These are phyloP conservation scores for Puffinus mauretanicus DNA, from an alignment of 2,113 vertebrate species.

Conservation along the genomic window DNA sequence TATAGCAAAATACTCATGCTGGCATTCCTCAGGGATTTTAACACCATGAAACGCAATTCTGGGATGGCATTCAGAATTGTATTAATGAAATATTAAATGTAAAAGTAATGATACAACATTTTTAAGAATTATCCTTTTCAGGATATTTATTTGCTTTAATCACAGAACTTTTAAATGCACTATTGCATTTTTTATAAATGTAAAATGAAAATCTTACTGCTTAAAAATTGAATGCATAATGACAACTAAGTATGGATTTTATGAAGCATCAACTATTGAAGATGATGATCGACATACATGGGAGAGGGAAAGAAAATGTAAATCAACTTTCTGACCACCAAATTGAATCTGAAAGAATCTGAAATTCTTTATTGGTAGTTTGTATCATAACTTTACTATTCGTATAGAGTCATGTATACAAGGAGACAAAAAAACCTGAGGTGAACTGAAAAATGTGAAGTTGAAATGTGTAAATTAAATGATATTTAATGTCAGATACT, in stretches of 20 bases:
- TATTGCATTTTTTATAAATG: background rate
- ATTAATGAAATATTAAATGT: background rate
- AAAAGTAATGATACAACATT: background rate
- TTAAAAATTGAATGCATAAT: background rate
- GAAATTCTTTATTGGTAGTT: background rate
- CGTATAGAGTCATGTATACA: background rate
- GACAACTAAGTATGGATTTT: background rate
- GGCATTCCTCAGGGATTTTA: conserved; percentile 24
- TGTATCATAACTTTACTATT: background rate
- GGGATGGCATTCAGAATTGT: background rate
- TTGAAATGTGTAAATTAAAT: background rate
- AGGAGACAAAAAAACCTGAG: background rate
- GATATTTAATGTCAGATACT: background rate
- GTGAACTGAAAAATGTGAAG: background rate
- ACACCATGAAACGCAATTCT: background rate
- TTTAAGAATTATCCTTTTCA: conserved; percentile 1
- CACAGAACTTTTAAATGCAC: background rate
- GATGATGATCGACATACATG: background rate
- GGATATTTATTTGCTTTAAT: conserved; percentile 22
- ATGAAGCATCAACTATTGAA: background rate
- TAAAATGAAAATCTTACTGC: background rate
- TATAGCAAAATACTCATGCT: background rate
- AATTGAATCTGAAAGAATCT: background rate
- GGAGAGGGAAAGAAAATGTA: background rate
- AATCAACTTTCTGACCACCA: background rate